Evolutionary conservation across 2,888 invertebrate genomes (phyloP), one percentile per base, ranked within the genome.

Genomic region (Agrochola litura): DNA sequence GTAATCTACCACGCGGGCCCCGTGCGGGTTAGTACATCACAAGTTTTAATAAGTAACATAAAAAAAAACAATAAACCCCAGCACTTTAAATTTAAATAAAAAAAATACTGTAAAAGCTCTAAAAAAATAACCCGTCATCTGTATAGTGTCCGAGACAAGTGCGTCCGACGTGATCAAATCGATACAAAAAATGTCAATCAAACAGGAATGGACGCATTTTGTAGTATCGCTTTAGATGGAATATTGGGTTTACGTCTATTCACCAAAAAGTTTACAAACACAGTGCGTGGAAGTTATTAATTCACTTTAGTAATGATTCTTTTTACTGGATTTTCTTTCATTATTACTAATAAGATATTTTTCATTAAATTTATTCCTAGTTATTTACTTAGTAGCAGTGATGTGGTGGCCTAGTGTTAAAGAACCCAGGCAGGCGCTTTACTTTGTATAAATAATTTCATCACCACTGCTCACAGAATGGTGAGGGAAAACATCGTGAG

Each of bases 141-240:
- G 16, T 37, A 25, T 14, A 25, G 85, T 89, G 88, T 73, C 58
- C 22, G 63, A 69, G 90, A 89, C 88, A 76, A 77, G 86, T 61
- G 82, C 76, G 74, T 86, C 69, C 63, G 83, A 81, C 88, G 88
- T 88, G 83, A 83, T 81, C 75, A 77, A 82, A 88, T 90, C 79
- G n/a, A 61, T 64, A 71, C 30, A 56, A 71, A 65, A 70, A 66
- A 56, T 69, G 81, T 71, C 73, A 73, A 60, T 71, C 70, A 70
- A 71, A 66, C 22, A n/a, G 14, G n/a, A 77, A 77, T 63, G 49
- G 41, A 67, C 52, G 52, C 22, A 12, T 68, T 81, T 67, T 60
- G 37, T 22, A 73, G 60, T 60, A 64, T 60, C 46, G 46, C 54
- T 76, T 67, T 30, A 64, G 9, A 67, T 65, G 37, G 66, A 52